Conservation (phyloP, 2,797 vertebrate genomes). For the Xiphorhynchus erythropygius region DNA sequence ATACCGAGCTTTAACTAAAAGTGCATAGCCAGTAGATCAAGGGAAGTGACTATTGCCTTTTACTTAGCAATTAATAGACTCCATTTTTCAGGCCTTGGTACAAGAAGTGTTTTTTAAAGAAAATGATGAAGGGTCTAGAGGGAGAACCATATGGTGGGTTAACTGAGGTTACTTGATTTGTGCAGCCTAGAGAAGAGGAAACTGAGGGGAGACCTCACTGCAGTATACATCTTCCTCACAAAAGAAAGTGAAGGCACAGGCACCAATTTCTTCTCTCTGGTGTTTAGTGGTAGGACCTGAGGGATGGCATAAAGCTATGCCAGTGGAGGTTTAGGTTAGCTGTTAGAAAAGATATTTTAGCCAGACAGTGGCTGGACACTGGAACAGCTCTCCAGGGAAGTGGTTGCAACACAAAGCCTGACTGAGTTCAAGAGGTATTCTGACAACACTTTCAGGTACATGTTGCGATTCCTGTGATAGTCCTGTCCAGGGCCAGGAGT, state of each 20-base stretch:
- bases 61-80: background rate
- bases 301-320: background rate
- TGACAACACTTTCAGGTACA: background rate
- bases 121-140: background rate
- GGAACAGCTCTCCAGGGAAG: background rate
- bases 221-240: background rate
- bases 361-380: background rate
- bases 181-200: background rate
- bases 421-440: background rate
- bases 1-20: background rate
- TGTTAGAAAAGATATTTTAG: background rate
- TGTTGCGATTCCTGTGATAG: background rate
- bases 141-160: fast-evolving
- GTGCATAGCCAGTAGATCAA: background rate
- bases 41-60: background rate
- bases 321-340: background rate
- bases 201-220: background rate
- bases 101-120: background rate
- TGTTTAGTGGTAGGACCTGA: background rate
- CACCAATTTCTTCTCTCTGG: background rate
- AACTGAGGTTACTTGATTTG: fast-evolving
- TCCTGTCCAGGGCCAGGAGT: no score
- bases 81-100: background rate
- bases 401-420: background rate
- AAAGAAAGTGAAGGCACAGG: background rate